Evolutionary conservation across 2,888 invertebrate genomes (phyloP).

Genomic region (Leptinotarsa peninsularis): DNA sequence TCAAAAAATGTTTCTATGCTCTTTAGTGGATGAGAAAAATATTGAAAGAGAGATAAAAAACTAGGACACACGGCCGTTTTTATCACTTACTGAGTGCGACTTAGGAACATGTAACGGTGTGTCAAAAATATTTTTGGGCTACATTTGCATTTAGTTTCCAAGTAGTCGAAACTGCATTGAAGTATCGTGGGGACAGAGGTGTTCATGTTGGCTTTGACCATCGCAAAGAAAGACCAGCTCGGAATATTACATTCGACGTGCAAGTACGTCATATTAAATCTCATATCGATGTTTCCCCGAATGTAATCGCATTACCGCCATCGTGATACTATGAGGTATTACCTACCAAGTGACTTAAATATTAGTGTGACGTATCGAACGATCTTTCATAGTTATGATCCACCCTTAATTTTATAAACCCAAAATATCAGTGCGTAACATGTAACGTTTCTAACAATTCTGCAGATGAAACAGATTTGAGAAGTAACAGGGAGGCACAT

Average conservation of each 20-base stretch:
- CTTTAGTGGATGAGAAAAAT: conserved; percentile 17
- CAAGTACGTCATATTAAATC: conserved; percentile 19
- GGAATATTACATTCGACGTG: conserved; percentile 22
- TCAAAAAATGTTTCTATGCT: conserved; percentile 11
- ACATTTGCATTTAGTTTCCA: conserved; percentile 29
- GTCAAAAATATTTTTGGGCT: conserved; percentile 27
- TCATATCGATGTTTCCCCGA: background rate
- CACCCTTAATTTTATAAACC: conserved; percentile 18
- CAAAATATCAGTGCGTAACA: conserved; percentile 2
- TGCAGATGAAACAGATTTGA: background rate
- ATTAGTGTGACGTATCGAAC: background rate
- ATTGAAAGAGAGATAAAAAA: conserved; percentile 16
- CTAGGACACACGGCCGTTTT: conserved; percentile 15
- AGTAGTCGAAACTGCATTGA: conserved; percentile 27
- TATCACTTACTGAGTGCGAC: conserved; percentile 23
- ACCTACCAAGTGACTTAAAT: conserved; percentile 21
- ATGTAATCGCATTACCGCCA: conserved; percentile 12
- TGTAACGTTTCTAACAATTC: conserved; percentile 1
- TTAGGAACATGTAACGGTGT: conserved; percentile 28
- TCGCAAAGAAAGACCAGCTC: conserved; percentile 30
- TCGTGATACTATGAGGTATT: conserved; percentile 24
- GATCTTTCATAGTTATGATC: conserved; percentile 13
- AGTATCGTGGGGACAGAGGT: conserved; percentile 23
- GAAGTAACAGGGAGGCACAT: conserved; percentile 3
- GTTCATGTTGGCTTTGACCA: conserved; percentile 27